Evolutionary conservation across 2,888 invertebrate genomes (phyloP).

Genomic region (Cataglyphis altisquamis): DNA sequence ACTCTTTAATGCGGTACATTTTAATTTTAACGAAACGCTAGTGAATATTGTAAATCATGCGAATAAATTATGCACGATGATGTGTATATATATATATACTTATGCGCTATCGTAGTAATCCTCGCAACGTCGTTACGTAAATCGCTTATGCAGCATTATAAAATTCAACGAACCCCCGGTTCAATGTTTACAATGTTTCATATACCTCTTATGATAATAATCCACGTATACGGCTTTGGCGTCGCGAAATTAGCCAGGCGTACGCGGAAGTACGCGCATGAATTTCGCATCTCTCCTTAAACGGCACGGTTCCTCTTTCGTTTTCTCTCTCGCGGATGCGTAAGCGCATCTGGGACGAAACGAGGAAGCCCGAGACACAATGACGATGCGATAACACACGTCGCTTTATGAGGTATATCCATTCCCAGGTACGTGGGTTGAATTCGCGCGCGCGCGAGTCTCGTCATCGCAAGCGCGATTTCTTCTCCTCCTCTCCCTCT

Average conservation of each 20-base stretch:
- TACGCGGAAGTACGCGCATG: conserved; percentile 24
- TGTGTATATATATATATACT: background rate
- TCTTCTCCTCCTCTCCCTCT: conserved; percentile 4
- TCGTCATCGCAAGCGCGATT: conserved; percentile 51
- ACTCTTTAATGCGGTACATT: background rate
- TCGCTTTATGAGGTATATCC: conserved; percentile 69
- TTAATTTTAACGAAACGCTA: conserved; percentile 31
- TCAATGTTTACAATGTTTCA: conserved; percentile 10
- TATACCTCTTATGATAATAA: conserved; percentile 20
- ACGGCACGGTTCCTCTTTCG: conserved; percentile 45
- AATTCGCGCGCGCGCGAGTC: conserved; percentile 55
- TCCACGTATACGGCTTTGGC: background rate
- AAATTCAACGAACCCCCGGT: conserved; percentile 27
- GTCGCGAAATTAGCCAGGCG: conserved; percentile 28
- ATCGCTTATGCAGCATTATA: conserved; percentile 2
- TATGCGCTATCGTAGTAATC: background rate
- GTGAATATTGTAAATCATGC: conserved; percentile 11
- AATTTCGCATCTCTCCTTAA: conserved; percentile 66
- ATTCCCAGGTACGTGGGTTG: conserved; percentile 66
- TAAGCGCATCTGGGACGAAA: conserved; percentile 65
- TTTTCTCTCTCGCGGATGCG: conserved; percentile 33
- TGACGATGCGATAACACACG: conserved; percentile 73
- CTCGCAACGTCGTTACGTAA: background rate
- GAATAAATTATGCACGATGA: background rate
- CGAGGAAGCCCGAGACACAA: conserved; percentile 65